Base-by-base conservation (phyloP, 2,888 invertebrate species). In the Drosophila mimica region DNA sequence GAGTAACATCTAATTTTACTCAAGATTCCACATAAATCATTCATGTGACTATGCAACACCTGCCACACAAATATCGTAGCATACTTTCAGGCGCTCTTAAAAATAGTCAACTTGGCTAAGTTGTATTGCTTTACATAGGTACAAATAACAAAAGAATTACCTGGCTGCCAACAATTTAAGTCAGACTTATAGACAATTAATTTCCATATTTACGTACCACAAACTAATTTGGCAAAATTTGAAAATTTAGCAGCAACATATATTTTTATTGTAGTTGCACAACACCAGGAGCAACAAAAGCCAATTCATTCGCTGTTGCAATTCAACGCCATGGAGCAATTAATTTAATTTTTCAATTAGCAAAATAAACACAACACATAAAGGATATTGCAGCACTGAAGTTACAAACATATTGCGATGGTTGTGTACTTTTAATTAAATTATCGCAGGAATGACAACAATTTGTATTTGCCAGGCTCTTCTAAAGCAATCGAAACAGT, bases 281-380 rank as follows among this genome's bases (percentile, higher is more conserved):
- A 38, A 52, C 36, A 40, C 25, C 43, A 58, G 38, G n/a, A 51
- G 9, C 25, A 20, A 13, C n/a, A 40, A n/a, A 17, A 36, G 48
- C 61, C 64, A 70, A 69, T 56, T 61, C 51, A 65, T 56, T 72
- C 76, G 62, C 56, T 43, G 57, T 48, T 58, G 30, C 54, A 61
- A 49, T 65, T 58, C 33, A 25, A 17, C 59, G 48, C 49, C 58
- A 56, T 60, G 59, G n/a, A 59, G 15, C 66, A 65, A 63, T 63
- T 82, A 75, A 72, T 74, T 83, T 60, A 48, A 83, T 81, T 83
- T 81, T 81, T 80, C 74, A 81, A 81, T 81, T 83, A 80, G 83
- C 48, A 74, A 76, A 81, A 80, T 70, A 70, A 81, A 79, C 79
- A 81, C 52, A 65, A 34, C 60, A 51, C 38, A 69, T 20, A 62